Percentiles rank a stretch among this genome's conserved stretches.
Evolutionary conservation across 2,113 vertebrate genomes (phyloP).

Genomic region (Petromus typicus): DNA sequence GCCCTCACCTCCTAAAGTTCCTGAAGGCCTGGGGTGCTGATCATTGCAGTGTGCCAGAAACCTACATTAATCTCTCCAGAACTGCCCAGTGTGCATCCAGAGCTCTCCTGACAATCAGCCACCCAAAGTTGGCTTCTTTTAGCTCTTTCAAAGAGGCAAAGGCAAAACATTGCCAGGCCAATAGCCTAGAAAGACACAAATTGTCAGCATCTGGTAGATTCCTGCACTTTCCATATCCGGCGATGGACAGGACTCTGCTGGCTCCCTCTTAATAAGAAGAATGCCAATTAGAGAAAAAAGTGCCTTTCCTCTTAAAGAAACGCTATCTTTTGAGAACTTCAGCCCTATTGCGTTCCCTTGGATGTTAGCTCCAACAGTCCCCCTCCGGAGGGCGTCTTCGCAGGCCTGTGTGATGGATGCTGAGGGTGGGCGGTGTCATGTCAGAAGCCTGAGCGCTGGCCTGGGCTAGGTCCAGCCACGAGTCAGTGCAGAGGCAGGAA

Average conservation of each 20-base stretch:
- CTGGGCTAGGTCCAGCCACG: neutral
- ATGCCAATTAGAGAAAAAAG: neutral
- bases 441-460: neutral
- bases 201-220: neutral
- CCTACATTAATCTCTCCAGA: neutral
- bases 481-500: neutral
- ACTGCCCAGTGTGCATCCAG: rapidly evolving
- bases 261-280: neutral
- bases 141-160: neutral
- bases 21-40: neutral
- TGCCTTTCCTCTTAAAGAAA: neutral
- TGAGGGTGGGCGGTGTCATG: neutral
- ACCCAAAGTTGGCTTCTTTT: neutral
- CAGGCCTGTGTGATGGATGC: neutral
- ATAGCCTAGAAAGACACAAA: neutral
- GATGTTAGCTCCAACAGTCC: neutral
- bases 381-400: neutral
- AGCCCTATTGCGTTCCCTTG: neutral
- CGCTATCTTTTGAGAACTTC: neutral
- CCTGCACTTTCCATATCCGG: neutral
- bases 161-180: neutral
- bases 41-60: neutral
- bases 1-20: neutral
- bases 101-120: neutral
- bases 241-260: neutral